Evolutionary conservation across 2,797 vertebrate species (phyloP), one percentile per base, ranked within the genome.

Genomic region (Anguilla anguilla): DNA sequence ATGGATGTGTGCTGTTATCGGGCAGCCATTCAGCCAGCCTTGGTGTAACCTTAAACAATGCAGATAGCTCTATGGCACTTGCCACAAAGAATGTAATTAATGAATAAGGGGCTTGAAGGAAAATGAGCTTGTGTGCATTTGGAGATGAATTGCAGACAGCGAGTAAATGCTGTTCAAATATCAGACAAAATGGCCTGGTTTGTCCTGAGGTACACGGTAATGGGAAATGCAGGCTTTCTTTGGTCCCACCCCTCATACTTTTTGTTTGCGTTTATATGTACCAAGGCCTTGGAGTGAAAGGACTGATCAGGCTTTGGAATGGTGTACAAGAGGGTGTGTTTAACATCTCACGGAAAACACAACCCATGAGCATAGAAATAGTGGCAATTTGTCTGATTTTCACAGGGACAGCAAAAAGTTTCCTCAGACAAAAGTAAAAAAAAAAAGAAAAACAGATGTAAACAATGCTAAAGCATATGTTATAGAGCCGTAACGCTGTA

Each of bases 1-100:
- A 99, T 96, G 96, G 98, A 99, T 98, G 97, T 94, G 91, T 97
- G 96, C 97, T 96, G 96, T 98, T 99, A 99, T 99, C 98, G 97
- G 97, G 93, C 96, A 96, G 96, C 97, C 97, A 96, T 98, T 98
- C 98, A 97, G 97, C 96, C 95, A 93, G 95, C 96, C 96, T 97
- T 97, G 97, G 98, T 97, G 96, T 97, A 97, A 98, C 98, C 97
- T 98, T 98, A 98, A 98, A 98, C 97, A 98, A 95, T 94, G 96
- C 96, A 96, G 97, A 98, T 97, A 97, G 97, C 97, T 97, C 97
- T 94, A 95, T 97, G 96, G 96, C 96, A 95, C 96, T 97, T 97
- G 96, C 96, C 97, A 97, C 97, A 98, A 97, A 97, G 96, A 95
- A 95, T 96, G 96, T 97, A 98, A 99, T 98, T 99, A 99, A 99